phyloP scores from a whole-genome alignment of 1,140 invertebrate species.

The Scaptomyza montana region DNA sequence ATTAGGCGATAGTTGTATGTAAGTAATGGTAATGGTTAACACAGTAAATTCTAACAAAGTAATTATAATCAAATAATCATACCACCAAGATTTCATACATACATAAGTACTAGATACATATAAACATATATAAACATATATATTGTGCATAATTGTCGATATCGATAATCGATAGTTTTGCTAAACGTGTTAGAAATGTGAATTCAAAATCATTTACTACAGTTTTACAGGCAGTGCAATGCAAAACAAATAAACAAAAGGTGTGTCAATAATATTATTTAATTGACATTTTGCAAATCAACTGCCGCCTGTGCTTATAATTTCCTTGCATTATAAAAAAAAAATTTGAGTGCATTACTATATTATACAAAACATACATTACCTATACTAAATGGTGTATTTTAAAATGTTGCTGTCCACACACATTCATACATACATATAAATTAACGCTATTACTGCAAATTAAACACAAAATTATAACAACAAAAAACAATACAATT shows the following conservation, averaged over 20 bases:
- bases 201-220: conserved; percentile 11
- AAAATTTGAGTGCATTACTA: conserved; percentile 29
- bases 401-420: conserved; percentile 75
- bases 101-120: conserved; percentile 20
- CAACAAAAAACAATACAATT: conserved; percentile 13
- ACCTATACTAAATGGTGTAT: conserved; percentile 57
- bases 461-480: conserved; percentile 26
- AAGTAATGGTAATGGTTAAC: conserved; percentile 54
- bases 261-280: background rate
- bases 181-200: conserved; percentile 23
- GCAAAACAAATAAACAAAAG: background rate
- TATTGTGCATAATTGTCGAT: conserved; percentile 25
- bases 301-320: conserved; percentile 44
- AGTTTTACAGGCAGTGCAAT: background rate
- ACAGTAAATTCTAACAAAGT: conserved; percentile 22
- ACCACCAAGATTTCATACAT: conserved; percentile 70
- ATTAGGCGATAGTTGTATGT: conserved; percentile 67
- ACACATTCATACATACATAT: conserved; percentile 46
- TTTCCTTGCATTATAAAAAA: conserved; percentile 36
- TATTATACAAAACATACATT: conserved; percentile 38
- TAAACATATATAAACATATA: background rate
- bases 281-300: conserved; percentile 16
- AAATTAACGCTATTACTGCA: conserved; percentile 42
- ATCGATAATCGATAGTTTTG: conserved; percentile 12
- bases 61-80: conserved; percentile 57